These are phyloP conservation scores for Monodelphis domestica DNA, from an alignment of 2,797 vertebrate genomes.

Conservation along the genomic window DNA sequence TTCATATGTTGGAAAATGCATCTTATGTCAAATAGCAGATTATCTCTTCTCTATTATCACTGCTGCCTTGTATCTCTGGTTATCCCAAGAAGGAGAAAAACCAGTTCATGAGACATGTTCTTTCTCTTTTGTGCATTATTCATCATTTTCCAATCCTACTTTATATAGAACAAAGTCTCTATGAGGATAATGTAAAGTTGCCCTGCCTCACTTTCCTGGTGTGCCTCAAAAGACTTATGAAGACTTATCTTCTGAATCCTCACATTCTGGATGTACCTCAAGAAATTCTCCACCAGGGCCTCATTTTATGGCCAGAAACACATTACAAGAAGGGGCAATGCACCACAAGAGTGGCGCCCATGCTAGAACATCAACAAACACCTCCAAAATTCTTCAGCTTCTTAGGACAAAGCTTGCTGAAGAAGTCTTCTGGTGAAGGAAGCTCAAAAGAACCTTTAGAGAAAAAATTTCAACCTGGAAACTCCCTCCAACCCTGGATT, in stretches of 20 bases:
- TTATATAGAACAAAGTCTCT: constrained; percentile 92
- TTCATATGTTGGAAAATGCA: constrained; percentile 92
- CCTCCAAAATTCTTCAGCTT: constrained; percentile 93
- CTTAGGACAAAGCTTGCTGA: constrained; percentile 94
- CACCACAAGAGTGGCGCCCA: constrained; percentile 93
- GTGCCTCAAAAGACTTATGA: constrained; percentile 95
- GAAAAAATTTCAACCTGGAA: constrained; percentile 84
- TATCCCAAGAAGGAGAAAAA: constrained; percentile 90
- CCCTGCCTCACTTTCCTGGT: constrained; percentile 94
- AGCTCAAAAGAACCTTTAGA: constrained; percentile 95
- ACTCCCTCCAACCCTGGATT: background rate
- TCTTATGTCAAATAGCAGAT: constrained; percentile 92
- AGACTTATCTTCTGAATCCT: constrained; percentile 92
- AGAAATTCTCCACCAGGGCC: constrained; percentile 94
- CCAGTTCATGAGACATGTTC: constrained; percentile 92
- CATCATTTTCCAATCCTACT: constrained; percentile 92
- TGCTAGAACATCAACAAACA: constrained; percentile 95
- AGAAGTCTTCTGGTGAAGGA: constrained; percentile 93
- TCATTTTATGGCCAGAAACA: constrained; percentile 91
- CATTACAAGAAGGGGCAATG: constrained; percentile 90
- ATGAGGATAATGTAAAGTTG: constrained; percentile 94
- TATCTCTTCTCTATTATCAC: constrained; percentile 89
- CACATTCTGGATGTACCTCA: constrained; percentile 88
- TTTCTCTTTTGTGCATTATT: constrained; percentile 91
- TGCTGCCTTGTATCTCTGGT: constrained; percentile 86